These are phyloP conservation scores for Parapristionchus giblindavisi DNA, from an alignment of 2,888 invertebrate species.

Conservation along the genomic window DNA sequence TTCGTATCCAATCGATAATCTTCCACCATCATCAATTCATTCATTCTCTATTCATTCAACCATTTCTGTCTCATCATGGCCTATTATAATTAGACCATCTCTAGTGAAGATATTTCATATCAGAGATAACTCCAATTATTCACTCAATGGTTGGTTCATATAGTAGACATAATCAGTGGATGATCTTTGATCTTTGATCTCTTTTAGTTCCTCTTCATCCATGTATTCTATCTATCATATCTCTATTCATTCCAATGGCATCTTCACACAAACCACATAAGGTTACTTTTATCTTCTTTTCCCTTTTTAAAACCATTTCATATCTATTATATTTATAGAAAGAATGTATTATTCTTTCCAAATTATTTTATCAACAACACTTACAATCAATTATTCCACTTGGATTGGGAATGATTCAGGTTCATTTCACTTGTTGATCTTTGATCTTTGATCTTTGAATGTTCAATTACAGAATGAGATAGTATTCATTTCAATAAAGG, in stretches of 20 bases:
- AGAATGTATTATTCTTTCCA: not conserved
- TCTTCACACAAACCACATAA: conserved; percentile 3
- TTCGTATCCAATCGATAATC: conserved; percentile 7
- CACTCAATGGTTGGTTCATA: conserved; percentile 8
- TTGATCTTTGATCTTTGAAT: not conserved
- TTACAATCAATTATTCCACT: conserved; percentile 2
- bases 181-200: not conserved
- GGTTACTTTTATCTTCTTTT: not conserved
- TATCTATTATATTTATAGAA: not conserved
- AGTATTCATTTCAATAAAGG: conserved; percentile 15
- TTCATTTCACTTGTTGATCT: not conserved
- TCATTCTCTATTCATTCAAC: conserved; percentile 13
- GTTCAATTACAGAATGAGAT: conserved; percentile 3
- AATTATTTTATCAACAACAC: conserved; percentile 9
- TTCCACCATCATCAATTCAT: conserved; percentile 21
- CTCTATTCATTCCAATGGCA: not conserved
- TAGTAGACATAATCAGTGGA: too few species aligned
- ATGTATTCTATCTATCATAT: conserved; percentile 16
- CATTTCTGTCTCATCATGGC: conserved; percentile 2
- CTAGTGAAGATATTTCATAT: conserved; percentile 10
- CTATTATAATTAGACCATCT: conserved; percentile 14
- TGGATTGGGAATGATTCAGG: conserved; percentile 10
- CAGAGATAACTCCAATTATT: not conserved
- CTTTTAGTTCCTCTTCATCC: conserved; percentile 27
- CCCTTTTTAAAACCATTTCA: not conserved